phyloP scores from a whole-genome alignment of 2,113 vertebrate species.

The Malurus alboscapulatus region DNA sequence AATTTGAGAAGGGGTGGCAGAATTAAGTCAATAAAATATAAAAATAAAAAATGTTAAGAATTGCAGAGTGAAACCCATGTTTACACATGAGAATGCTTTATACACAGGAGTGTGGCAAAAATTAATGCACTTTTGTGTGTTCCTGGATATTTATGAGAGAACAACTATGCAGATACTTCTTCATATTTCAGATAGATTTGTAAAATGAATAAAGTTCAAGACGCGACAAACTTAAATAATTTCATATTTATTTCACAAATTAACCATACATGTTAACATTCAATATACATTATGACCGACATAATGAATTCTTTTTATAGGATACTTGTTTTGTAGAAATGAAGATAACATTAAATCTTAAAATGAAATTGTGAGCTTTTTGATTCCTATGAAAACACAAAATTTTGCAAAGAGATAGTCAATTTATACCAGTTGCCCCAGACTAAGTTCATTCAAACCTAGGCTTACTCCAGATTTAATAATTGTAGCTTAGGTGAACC shows the following conservation, averaged over 20 bases:
- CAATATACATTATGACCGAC: constrained; percentile 6
- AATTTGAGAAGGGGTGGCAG: neutral
- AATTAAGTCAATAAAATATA: neutral
- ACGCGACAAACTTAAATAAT: neutral
- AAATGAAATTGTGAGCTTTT: neutral
- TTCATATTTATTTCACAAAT: constrained; percentile 66
- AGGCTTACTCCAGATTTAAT: neutral
- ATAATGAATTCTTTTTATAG: neutral
- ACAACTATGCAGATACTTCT: neutral
- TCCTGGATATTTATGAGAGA: neutral
- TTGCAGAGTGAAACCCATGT: neutral
- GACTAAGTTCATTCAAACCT: neutral
- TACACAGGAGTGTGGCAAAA: neutral
- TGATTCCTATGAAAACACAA: neutral
- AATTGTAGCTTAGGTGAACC: neutral
- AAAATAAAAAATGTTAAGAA: neutral
- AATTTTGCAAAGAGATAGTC: neutral
- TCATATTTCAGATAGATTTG: neutral
- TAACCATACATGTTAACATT: constrained; percentile 35
- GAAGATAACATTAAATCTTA: neutral
- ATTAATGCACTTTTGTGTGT: neutral
- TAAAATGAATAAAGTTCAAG: constrained; percentile 14
- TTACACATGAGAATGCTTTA: neutral
- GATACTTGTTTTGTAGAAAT: neutral
- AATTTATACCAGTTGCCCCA: neutral